Percentiles rank a stretch among this genome's conserved stretches.
phyloP scores from a whole-genome alignment of 2,888 invertebrate genomes.

The Liodrosophila aerea region DNA sequence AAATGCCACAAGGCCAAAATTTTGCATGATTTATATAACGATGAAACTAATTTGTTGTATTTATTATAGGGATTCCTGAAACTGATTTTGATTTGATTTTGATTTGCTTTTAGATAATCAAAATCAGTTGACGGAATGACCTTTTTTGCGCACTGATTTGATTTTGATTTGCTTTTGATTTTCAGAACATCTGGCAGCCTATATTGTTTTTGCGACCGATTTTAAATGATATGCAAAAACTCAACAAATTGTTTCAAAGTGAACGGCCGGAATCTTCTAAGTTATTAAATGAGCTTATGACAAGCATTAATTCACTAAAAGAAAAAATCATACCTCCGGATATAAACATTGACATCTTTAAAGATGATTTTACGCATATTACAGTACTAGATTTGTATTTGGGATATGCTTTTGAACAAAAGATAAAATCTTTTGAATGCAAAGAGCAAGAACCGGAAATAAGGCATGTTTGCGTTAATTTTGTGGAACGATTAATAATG shows the following conservation, averaged over 20 bases:
- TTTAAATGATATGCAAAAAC: conserved; percentile 1
- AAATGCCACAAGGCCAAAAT: conserved; percentile 8
- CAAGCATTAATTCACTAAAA: neutral
- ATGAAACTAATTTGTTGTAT: conserved; percentile 4
- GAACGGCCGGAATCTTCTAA: neutral
- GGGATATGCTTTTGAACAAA: conserved; percentile 1
- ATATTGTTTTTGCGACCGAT: conserved; percentile 4
- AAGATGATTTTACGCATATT: neutral
- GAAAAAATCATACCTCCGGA: neutral
- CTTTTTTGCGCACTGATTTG: no score
- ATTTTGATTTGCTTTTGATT: no score
- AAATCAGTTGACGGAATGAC: no score
- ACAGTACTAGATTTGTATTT: neutral
- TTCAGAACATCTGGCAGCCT: no score
- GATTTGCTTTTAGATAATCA: no score
- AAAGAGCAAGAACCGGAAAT: neutral
- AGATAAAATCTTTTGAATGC: neutral
- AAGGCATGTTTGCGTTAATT: neutral
- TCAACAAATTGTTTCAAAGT: conserved; percentile 3
- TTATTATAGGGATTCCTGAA: no score
- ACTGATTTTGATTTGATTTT: no score
- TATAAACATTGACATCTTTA: neutral
- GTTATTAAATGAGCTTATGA: neutral
- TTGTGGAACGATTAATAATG: neutral
- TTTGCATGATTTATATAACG: neutral